Evolutionary conservation across 1,140 invertebrate genomes (phyloP).

Genomic region (Chironomus striatipennis): DNA sequence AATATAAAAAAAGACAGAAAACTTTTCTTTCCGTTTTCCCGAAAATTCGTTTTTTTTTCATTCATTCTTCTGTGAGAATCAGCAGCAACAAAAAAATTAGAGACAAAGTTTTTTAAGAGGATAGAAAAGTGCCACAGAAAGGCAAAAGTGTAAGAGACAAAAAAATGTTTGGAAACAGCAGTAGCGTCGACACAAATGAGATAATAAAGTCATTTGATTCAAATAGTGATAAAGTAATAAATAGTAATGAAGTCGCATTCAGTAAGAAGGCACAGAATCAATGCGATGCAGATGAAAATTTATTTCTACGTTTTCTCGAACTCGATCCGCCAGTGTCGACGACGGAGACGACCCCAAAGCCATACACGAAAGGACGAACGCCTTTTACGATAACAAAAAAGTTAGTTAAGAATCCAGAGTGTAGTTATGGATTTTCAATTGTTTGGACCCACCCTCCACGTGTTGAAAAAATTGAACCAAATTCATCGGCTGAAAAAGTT

Average conservation of each 20-base stretch:
- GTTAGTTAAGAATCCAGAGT: slow-evolving; percentile 47
- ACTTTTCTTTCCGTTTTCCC: no score
- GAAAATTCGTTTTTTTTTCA: no score
- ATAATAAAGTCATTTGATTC: slow-evolving; percentile 9
- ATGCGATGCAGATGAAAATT: slow-evolving; percentile 57
- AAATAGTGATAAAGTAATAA: slow-evolving; percentile 8
- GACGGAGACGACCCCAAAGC: slow-evolving; percentile 36
- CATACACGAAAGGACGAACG: slow-evolving; percentile 52
- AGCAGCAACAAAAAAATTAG: background rate
- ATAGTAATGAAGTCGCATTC: slow-evolving; percentile 32
- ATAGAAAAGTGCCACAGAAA: background rate
- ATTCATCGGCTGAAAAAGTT: slow-evolving; percentile 68
- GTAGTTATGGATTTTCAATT: slow-evolving; percentile 79
- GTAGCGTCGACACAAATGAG: background rate
- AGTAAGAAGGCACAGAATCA: slow-evolving; percentile 49
- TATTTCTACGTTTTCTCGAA: slow-evolving; percentile 69
- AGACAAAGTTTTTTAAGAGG: background rate
- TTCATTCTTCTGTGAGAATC: background rate
- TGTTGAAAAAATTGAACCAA: slow-evolving; percentile 74
- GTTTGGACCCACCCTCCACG: slow-evolving; percentile 84
- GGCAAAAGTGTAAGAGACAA: background rate
- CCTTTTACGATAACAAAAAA: slow-evolving; percentile 71
- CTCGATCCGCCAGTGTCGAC: slow-evolving; percentile 55
- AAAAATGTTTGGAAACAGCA: background rate
- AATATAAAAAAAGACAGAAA: no score